Conservation (phyloP, 2,888 invertebrate species). For the Nephrotoma flavescens region DNA sequence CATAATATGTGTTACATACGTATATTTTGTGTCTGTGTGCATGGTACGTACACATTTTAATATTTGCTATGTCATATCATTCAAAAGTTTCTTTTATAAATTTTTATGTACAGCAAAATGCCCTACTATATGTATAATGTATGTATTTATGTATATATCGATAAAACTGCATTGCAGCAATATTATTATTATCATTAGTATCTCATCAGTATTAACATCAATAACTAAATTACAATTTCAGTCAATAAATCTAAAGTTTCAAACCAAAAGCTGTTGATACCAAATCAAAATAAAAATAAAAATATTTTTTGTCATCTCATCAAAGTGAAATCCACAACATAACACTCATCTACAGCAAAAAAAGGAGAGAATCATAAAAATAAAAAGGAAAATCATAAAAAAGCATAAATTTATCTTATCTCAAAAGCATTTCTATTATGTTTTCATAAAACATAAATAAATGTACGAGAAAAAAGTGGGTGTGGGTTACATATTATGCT, state of each 20-base stretch:
- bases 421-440: not conserved
- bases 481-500: not conserved
- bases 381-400: not conserved
- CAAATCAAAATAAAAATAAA: not conserved
- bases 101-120: not conserved
- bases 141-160: not conserved
- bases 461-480: not conserved
- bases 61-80: not conserved
- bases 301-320: not conserved
- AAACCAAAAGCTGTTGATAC: not conserved
- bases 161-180: not conserved
- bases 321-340: not conserved
- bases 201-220: not conserved
- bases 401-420: not conserved
- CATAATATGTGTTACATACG: not conserved
- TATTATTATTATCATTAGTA: not conserved
- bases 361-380: not conserved
- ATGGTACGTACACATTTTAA: not conserved
- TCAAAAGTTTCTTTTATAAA: not conserved
- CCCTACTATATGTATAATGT: not conserved
- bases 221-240: not conserved
- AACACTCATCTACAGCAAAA: not conserved
- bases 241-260: not conserved
- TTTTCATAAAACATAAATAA: not conserved
- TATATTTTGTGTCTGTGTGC: not conserved